Percentiles rank a stretch among this genome's conserved stretches.
phyloP scores from a whole-genome alignment of 2,113 vertebrate species.

The Panurus biarmicus region DNA sequence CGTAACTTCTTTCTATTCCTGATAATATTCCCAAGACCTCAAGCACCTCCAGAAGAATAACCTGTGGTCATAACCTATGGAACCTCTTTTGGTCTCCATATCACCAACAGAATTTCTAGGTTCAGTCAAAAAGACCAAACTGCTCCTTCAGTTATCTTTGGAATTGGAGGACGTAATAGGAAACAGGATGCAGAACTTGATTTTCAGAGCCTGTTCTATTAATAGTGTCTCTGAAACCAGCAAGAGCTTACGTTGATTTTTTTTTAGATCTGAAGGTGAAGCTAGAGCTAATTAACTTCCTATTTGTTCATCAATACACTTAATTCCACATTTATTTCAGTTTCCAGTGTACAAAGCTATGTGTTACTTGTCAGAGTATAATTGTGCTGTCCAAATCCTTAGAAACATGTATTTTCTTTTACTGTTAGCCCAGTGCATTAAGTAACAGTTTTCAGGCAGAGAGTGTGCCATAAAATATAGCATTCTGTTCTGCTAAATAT shows the following conservation, averaged over 20 bases:
- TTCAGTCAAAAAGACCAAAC: background rate
- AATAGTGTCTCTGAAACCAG: background rate
- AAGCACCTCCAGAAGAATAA: background rate
- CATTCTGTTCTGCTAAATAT: conserved; percentile 27
- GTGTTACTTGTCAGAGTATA: background rate
- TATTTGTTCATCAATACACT: background rate
- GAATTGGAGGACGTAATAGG: background rate
- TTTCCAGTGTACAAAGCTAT: background rate
- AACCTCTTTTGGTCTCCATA: background rate
- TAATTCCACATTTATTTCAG: background rate
- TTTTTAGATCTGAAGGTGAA: background rate
- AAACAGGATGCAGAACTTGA: background rate
- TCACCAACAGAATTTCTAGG: background rate
- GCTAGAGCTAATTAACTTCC: background rate
- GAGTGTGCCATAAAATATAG: background rate
- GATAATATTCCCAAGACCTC: background rate
- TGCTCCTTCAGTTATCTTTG: background rate
- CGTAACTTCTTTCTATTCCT: background rate
- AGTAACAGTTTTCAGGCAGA: background rate
- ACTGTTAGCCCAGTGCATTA: background rate
- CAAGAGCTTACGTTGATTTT: background rate
- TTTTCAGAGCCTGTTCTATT: background rate
- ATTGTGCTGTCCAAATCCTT: background rate
- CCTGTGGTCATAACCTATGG: background rate
- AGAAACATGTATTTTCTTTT: background rate